Conservation (phyloP, 2,888 invertebrate genomes). For the Tupiocoris notatus region DNA sequence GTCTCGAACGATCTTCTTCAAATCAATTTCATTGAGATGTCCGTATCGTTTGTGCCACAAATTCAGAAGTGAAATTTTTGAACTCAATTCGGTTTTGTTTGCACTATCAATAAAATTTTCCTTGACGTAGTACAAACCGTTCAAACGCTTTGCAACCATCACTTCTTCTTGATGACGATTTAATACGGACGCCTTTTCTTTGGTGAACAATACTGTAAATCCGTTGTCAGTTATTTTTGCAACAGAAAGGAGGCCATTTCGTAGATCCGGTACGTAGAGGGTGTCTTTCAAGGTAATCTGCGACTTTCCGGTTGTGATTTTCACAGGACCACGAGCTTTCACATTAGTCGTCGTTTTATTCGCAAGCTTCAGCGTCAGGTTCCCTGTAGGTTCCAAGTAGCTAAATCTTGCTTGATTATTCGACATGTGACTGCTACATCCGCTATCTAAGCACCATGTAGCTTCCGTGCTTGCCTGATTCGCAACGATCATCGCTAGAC, state of each 20-base stretch:
- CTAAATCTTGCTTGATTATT: neutral
- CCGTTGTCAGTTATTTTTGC: slow-evolving; percentile 31
- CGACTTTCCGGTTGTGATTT: neutral
- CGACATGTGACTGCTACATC: neutral
- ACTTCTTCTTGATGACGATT: neutral
- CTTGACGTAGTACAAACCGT: slow-evolving; percentile 8
- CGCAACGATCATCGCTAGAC: too few species aligned
- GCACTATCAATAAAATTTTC: neutral
- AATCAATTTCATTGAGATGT: slow-evolving; percentile 24
- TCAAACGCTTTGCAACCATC: neutral
- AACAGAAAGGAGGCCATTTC: slow-evolving; percentile 12
- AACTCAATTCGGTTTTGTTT: neutral
- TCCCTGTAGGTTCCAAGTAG: neutral
- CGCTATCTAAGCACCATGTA: slow-evolving; percentile 19
- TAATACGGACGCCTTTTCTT: neutral
- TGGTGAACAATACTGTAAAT: slow-evolving; percentile 14
- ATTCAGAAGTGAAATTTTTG: neutral
- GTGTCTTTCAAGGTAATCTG: slow-evolving; percentile 2
- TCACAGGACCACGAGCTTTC: neutral
- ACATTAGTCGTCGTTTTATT: neutral
- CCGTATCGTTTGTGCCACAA: slow-evolving; percentile 21
- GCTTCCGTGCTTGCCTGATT: too few species aligned
- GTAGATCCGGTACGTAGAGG: slow-evolving; percentile 25
- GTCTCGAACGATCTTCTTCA: neutral
- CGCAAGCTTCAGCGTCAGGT: neutral